Evolutionary conservation across 2,113 vertebrate species (phyloP).

Genomic region (Zosterops hypoxanthus): DNA sequence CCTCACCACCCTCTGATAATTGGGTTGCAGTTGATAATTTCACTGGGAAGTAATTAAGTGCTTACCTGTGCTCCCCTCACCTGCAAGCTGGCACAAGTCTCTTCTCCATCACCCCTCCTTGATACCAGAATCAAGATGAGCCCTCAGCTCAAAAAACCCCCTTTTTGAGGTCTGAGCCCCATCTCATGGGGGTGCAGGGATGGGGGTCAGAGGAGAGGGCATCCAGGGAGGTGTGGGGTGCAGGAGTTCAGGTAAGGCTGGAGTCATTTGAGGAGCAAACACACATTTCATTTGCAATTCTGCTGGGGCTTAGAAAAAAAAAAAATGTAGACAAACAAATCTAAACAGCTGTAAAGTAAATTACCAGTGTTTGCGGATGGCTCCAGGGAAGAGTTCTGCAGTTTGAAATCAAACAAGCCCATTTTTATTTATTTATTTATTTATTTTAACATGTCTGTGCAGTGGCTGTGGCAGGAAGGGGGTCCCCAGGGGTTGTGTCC

Average conservation of each 20-base stretch:
- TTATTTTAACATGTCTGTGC: background rate
- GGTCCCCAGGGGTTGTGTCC: background rate
- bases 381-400: conserved; percentile 60
- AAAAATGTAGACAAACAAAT: conserved; percentile 36
- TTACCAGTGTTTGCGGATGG: conserved; percentile 54
- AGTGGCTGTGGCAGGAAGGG: background rate
- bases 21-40: background rate
- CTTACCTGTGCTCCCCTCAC: background rate
- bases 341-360: conserved; percentile 69
- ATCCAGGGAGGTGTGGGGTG: background rate
- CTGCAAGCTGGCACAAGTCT: background rate
- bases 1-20: background rate
- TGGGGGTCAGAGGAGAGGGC: background rate
- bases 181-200: background rate
- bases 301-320: background rate
- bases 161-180: background rate
- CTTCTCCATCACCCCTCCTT: background rate
- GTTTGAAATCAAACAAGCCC: conserved; percentile 51
- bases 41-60: background rate
- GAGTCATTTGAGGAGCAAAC: conserved; percentile 5
- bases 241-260: background rate
- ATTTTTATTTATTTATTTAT: background rate
- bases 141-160: background rate
- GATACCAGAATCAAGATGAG: rapidly evolving
- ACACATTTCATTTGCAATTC: conserved; percentile 40